phyloP scores from a whole-genome alignment of 2,797 vertebrate genomes.

The Sebastes taczanowskii region DNA sequence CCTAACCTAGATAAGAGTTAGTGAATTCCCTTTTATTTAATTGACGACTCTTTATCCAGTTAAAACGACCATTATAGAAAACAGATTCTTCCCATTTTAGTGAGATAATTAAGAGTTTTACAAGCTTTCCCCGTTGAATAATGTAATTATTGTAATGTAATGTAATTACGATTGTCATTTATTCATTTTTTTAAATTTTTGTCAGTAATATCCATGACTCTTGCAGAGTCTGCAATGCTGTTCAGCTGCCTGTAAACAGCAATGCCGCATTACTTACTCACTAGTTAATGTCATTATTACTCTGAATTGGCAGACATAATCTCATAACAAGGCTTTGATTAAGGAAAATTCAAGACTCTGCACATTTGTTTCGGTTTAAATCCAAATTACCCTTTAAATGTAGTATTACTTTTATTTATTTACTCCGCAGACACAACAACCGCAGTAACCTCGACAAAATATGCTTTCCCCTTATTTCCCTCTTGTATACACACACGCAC shows the following conservation, averaged over 20 bases:
- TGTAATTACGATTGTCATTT: background rate
- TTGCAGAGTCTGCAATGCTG: background rate
- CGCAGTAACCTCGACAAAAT: slow-evolving; percentile 26
- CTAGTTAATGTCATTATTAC: background rate
- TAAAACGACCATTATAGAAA: background rate
- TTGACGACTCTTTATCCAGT: background rate
- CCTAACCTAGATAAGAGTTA: background rate
- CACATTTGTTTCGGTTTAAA: slow-evolving; percentile 7
- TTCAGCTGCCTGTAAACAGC: background rate
- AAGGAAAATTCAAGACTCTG: background rate
- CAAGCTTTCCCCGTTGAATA: background rate
- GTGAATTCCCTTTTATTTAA: background rate
- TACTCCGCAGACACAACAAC: slow-evolving; percentile 3
- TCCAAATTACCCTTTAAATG: slow-evolving; percentile 28
- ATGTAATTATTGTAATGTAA: too few species aligned
- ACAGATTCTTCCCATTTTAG: background rate
- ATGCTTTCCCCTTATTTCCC: slow-evolving; percentile 17
- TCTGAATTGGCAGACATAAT: slow-evolving; percentile 8
- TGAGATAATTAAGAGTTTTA: background rate
- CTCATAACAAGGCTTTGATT: background rate
- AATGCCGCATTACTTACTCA: background rate
- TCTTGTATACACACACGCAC: slow-evolving; percentile 1
- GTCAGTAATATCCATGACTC: background rate
- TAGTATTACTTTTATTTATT: slow-evolving; percentile 29
- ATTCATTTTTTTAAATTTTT: background rate